These are phyloP conservation scores for Ligdia adustata DNA, from an alignment of 2,888 invertebrate genomes.

Conservation along the genomic window DNA sequence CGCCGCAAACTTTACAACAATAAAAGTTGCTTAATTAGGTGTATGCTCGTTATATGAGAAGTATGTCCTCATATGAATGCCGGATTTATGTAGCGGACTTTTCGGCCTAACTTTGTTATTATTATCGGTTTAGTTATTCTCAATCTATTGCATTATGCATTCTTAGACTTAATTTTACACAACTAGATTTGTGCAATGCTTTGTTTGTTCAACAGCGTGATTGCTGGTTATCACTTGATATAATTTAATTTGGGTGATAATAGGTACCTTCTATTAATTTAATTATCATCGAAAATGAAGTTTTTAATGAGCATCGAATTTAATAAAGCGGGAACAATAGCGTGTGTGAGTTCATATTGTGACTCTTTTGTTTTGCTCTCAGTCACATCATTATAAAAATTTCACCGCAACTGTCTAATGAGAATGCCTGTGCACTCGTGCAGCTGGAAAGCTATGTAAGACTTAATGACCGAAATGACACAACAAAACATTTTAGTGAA, in stretches of 20 bases:
- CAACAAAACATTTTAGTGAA: slow-evolving; percentile 24
- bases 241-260: too few relatives aligned
- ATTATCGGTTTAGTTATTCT: too few relatives aligned
- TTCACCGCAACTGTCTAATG: slow-evolving; percentile 71
- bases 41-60: slow-evolving; percentile 20
- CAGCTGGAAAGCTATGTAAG: slow-evolving; percentile 38
- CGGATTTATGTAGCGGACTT: slow-evolving; percentile 25
- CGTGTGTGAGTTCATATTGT: slow-evolving; percentile 70
- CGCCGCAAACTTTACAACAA: slow-evolving; percentile 31
- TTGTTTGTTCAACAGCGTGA: too few relatives aligned
- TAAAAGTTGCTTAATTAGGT: slow-evolving; percentile 36
- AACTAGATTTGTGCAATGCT: too few relatives aligned
- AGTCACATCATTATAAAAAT: slow-evolving; percentile 68
- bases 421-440: slow-evolving; percentile 48
- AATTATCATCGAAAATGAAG: slow-evolving; percentile 40
- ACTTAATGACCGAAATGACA: slow-evolving; percentile 39
- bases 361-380: slow-evolving; percentile 62
- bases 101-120: neutral
- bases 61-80: slow-evolving; percentile 13
- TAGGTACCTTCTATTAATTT: slow-evolving; percentile 1
- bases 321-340: slow-evolving; percentile 73
- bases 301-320: slow-evolving; percentile 76
- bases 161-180: too few relatives aligned
- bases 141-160: too few relatives aligned
- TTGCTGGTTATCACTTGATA: too few relatives aligned